Evolutionary conservation across 2,888 invertebrate genomes (phyloP).

Genomic region (Brachynemurus nebulosus): DNA sequence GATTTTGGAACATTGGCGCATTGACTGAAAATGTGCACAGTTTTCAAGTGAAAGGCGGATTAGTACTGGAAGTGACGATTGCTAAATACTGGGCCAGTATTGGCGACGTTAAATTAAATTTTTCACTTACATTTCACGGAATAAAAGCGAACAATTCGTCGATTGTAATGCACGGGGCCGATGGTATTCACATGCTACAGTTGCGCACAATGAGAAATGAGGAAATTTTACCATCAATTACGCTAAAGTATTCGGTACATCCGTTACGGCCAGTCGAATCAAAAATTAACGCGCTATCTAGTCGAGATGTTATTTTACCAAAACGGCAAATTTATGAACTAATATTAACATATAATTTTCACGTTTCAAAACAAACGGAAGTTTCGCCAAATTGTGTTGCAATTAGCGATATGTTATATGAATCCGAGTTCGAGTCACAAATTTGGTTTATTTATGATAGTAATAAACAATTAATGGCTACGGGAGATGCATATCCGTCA

Average conservation of each 20-base stretch:
- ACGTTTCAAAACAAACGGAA: conserved; percentile 68
- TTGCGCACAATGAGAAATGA: conserved; percentile 59
- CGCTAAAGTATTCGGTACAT: conserved; percentile 61
- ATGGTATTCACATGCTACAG: conserved; percentile 58
- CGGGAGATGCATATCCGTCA: conserved; percentile 81
- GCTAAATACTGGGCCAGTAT: conserved; percentile 94
- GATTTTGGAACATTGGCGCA: conserved; percentile 54
- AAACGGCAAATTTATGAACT: conserved; percentile 85
- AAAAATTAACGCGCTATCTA: conserved; percentile 63
- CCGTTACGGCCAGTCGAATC: conserved; percentile 64
- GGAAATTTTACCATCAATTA: conserved; percentile 62
- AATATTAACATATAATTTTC: conserved; percentile 74
- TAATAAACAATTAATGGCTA: conserved; percentile 73
- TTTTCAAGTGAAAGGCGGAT: conserved; percentile 63
- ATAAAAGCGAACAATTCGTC: conserved; percentile 51
- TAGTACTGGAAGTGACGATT: conserved; percentile 75
- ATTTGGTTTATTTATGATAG: conserved; percentile 91
- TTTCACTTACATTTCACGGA: conserved; percentile 70
- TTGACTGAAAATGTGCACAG: conserved; percentile 54
- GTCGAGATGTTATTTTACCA: conserved; percentile 75
- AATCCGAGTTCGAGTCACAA: conserved; percentile 91
- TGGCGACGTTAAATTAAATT: conserved; percentile 60
- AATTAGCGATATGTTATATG: conserved; percentile 81
- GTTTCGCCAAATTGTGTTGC: conserved; percentile 64
- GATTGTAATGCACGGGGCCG: conserved; percentile 57